Evolutionary conservation across 2,113 vertebrate genomes (phyloP), one percentile per base, ranked within the genome.

Genomic region (Cromileptes altivelis): DNA sequence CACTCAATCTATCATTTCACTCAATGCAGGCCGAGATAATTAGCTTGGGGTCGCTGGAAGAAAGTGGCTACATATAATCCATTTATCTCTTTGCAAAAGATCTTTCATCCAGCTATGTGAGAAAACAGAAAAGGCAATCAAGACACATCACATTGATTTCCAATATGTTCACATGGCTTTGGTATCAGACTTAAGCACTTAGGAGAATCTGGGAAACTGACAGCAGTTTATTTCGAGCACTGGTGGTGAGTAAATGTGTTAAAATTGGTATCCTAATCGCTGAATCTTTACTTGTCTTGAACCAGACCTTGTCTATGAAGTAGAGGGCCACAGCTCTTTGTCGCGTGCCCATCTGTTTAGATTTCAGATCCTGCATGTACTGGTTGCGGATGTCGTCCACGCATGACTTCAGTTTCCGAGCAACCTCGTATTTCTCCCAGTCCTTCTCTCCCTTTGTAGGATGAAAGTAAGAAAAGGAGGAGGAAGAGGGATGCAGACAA

Each of bases 371-470:
- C 62, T n/a, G 12, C 9, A 11, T 47, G 81, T 91, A 93, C 63
- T 95, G 93, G 68, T 80, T 55, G 6, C 94, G 89, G 86, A 96
- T 94, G 67, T 47, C 53, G 21, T 91, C 90, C 76, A 91, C 92
- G 1, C 85, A 92, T 0, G 81, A 80, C 89, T 95, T 96, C 45
- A 96, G 92, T 47, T 95, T 91, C 33, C 93, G 88, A 70, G 90
- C 93, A 75, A 94, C 63, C 84, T 95, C 90, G 0, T 94, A 95
- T 82, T 96, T 96, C 84, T 96, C 95, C 95, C 94, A 96, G 73
- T 95, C 93, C 49, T 96, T 95, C 80, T 95, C 95, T 11, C 91
- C 91, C 89, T 94, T 61, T 40, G 49, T 19, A 47, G 21, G 25
- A 71, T n/a, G 9, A 72, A 30, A 21, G n/a, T 21, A 53, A 1